These are phyloP conservation scores for Alligator sinensis DNA, from an alignment of 2,113 vertebrate species.

Conservation along the genomic window DNA sequence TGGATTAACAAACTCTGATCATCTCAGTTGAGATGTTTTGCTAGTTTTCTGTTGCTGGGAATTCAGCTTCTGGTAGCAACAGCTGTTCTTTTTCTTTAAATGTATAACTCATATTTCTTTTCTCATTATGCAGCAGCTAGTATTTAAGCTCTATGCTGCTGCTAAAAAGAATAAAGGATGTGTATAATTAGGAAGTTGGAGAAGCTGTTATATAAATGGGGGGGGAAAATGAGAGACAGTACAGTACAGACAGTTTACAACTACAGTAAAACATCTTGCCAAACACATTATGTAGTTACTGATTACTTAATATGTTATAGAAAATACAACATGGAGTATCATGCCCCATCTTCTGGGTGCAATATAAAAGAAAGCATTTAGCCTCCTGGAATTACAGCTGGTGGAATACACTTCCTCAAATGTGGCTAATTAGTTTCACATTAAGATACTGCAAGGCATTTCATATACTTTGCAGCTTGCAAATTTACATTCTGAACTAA, in stretches of 20 bases:
- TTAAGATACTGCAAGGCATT: not conserved
- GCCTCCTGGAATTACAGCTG: not conserved
- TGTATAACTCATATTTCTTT: not conserved
- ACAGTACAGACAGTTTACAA: not conserved
- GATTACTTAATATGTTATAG: conserved; percentile 12
- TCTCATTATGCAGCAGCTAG: not conserved
- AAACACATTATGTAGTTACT: not conserved
- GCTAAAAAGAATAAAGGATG: conserved; percentile 17
- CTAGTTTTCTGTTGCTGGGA: not conserved
- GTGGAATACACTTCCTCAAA: not conserved
- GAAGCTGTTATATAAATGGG: not conserved
- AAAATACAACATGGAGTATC: not conserved
- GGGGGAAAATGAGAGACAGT: not conserved
- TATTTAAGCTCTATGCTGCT: not conserved
- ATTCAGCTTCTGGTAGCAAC: not conserved
- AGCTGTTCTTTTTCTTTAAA: conserved; percentile 17
- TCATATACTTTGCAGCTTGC: not conserved
- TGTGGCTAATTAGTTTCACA: not conserved
- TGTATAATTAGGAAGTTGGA: conserved; percentile 6
- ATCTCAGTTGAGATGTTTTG: not conserved
- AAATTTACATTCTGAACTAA: not conserved
- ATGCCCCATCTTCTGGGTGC: not conserved
- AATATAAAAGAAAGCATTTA: not conserved
- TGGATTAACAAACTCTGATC: not conserved
- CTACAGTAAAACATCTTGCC: not conserved